A percentile compares a stretch with the other conserved stretches of the same genome.
phyloP scores from a whole-genome alignment of 2,797 vertebrate species.

The Nyctibius grandis region DNA sequence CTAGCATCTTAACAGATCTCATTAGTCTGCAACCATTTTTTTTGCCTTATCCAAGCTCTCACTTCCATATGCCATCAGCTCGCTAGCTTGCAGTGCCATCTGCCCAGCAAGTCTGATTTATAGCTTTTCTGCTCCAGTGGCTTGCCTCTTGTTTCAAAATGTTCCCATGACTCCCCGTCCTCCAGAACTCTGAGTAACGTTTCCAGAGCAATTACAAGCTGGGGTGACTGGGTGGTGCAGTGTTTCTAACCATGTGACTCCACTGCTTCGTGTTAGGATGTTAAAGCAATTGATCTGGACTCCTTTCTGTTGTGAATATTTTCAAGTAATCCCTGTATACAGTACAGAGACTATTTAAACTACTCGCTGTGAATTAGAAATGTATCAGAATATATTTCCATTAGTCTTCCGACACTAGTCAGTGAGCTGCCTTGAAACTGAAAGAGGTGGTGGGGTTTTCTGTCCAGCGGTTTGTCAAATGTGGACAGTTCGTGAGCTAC shows the following conservation, averaged over 20 bases:
- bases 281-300: not conserved
- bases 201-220: slow-evolving; percentile 7
- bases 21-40: slow-evolving; percentile 55
- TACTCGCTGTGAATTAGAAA: not conserved
- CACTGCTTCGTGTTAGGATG: not conserved
- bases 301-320: not conserved
- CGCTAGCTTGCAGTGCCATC: slow-evolving; percentile 50
- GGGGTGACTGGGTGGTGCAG: not conserved
- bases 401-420: not conserved
- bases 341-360: not conserved
- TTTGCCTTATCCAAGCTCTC: slow-evolving; percentile 2
- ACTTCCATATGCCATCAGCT: slow-evolving; percentile 62
- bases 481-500: not conserved
- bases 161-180: slow-evolving; percentile 23
- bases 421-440: not conserved
- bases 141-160: slow-evolving; percentile 4
- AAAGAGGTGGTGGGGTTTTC: not conserved
- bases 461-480: not conserved
- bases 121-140: slow-evolving; percentile 11
- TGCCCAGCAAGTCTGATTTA: slow-evolving; percentile 45
- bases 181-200: not conserved
- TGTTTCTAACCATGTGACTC: not conserved
- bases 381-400: not conserved
- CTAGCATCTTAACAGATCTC: slow-evolving; percentile 1
- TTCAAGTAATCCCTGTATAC: not conserved